These are phyloP conservation scores for Euleptes europaea DNA, from an alignment of 2,113 vertebrate species.

Conservation along the genomic window DNA sequence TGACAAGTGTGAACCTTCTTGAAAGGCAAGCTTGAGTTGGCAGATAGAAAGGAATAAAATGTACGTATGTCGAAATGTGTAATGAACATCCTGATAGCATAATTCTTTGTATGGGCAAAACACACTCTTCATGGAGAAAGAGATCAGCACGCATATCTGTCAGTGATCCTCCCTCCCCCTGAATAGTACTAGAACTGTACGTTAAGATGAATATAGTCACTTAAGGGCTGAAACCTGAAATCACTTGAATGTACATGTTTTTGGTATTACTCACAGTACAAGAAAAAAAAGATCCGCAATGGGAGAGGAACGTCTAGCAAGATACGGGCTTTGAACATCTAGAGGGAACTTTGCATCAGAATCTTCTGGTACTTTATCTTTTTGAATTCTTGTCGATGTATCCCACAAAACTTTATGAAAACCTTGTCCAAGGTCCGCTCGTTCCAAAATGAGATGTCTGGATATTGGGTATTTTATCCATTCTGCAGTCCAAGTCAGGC, in stretches of 20 bases:
- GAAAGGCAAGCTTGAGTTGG: neutral
- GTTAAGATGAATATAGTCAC: neutral
- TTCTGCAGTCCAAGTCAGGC: too few relatives aligned
- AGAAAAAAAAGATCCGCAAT: neutral
- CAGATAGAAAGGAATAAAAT: neutral
- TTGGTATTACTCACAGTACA: neutral
- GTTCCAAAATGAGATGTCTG: too few relatives aligned
- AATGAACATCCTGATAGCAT: neutral
- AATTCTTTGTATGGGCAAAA: slow-evolving; percentile 46
- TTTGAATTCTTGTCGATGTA: too few relatives aligned
- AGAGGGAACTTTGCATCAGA: neutral
- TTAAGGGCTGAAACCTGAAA: neutral
- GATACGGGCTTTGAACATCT: neutral
- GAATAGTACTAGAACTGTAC: neutral
- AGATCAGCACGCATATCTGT: neutral
- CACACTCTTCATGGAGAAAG: slow-evolving; percentile 20
- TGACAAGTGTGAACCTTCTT: neutral
- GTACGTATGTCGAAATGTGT: neutral
- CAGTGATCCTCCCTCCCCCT: neutral
- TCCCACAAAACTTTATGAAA: too few relatives aligned
- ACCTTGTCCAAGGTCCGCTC: too few relatives aligned
- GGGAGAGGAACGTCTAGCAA: neutral
- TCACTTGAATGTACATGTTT: neutral
- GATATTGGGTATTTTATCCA: too few relatives aligned
- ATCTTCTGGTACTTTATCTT: too few relatives aligned